Conservation (phyloP, 2,797 vertebrate genomes). For the Leuciscus waleckii region DNA sequence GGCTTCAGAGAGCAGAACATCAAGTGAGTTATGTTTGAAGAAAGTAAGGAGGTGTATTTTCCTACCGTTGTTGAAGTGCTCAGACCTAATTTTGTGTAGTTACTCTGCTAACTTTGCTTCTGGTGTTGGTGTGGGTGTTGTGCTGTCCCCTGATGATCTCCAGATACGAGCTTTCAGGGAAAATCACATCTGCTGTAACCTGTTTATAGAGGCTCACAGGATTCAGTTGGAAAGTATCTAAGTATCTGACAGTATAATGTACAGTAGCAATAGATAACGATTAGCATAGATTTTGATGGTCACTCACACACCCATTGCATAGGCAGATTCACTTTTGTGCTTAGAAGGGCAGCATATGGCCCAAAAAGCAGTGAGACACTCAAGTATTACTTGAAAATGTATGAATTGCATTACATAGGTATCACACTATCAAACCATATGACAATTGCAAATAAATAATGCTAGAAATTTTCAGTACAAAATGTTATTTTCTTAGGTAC, state of each 20-base stretch:
- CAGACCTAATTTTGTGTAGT: conserved; percentile 50
- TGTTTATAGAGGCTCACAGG: conserved; percentile 73
- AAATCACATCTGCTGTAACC: conserved; percentile 73
- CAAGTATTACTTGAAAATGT: not conserved
- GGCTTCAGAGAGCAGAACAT: conserved; percentile 39
- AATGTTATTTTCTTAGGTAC: too few species aligned
- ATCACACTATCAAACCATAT: not conserved
- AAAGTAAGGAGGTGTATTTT: conserved; percentile 35
- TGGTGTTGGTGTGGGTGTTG: conserved; percentile 22
- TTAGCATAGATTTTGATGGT: not conserved
- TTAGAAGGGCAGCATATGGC: not conserved
- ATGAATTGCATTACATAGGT: not conserved
- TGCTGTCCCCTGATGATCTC: conserved; percentile 40
- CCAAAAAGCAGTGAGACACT: too few species aligned
- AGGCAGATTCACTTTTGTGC: not conserved
- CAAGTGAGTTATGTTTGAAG: conserved; percentile 42
- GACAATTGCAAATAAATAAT: not conserved
- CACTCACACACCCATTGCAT: not conserved
- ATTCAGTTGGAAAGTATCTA: conserved; percentile 65
- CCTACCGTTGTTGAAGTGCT: conserved; percentile 35
- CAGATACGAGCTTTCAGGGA: conserved; percentile 36
- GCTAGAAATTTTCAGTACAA: not conserved
- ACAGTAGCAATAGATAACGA: conserved; percentile 29
- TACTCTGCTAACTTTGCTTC: conserved; percentile 43
- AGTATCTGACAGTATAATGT: conserved; percentile 62